Conservation (phyloP, 2,888 invertebrate genomes). For the Nephrotoma guestfalica region DNA sequence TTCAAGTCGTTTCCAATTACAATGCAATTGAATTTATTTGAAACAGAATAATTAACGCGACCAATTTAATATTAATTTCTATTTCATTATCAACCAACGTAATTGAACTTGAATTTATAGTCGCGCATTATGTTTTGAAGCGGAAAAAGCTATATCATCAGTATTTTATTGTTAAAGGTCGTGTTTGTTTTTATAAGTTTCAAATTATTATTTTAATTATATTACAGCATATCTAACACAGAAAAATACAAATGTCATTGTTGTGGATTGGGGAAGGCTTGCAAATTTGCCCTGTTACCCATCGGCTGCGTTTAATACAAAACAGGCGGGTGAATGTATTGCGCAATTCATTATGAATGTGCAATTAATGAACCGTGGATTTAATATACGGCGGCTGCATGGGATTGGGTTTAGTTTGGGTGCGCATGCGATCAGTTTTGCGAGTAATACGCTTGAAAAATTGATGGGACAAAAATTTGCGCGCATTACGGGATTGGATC, state of each 20-base stretch:
- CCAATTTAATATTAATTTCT: neutral
- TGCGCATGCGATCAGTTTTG: conserved; percentile 37
- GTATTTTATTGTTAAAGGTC: neutral
- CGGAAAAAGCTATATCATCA: neutral
- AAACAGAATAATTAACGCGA: too few species aligned
- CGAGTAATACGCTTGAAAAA: conserved; percentile 23
- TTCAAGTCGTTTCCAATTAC: neutral
- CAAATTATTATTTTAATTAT: neutral
- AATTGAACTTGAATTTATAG: neutral
- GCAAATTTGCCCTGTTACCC: conserved; percentile 40
- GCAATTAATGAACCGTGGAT: conserved; percentile 19
- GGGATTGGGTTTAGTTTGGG: conserved; percentile 44
- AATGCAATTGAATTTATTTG: neutral
- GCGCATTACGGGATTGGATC: conserved; percentile 42
- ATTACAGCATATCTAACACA: conserved; percentile 26
- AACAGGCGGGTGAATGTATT: conserved; percentile 41
- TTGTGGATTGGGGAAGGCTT: conserved; percentile 40
- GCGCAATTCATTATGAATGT: conserved; percentile 31
- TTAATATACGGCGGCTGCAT: conserved; percentile 32
- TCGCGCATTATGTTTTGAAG: neutral
- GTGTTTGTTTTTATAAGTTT: neutral
- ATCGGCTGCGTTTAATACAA: conserved; percentile 40
- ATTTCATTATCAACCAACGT: neutral
- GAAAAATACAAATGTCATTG: conserved; percentile 30
- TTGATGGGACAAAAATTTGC: conserved; percentile 21